Conservation (phyloP, 2,113 vertebrate genomes). For the Mellivora capensis region DNA sequence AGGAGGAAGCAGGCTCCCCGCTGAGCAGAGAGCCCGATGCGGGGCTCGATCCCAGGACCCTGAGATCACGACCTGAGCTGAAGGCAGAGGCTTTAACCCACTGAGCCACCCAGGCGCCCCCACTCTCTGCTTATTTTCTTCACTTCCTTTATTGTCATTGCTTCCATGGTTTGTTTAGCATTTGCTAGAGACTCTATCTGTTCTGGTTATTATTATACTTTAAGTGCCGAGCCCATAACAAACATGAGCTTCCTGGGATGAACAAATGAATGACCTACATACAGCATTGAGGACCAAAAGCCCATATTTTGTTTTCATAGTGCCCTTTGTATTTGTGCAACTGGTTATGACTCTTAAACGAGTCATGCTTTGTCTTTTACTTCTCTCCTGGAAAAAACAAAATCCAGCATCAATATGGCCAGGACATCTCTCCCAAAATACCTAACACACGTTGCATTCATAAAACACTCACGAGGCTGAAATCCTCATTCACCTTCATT, state of each 20-base stretch:
- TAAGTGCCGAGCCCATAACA: background rate
- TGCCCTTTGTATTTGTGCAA: background rate
- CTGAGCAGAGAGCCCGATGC: too few relatives aligned
- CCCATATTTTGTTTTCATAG: background rate
- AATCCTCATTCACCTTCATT: constrained; percentile 1
- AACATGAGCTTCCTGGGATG: too few relatives aligned
- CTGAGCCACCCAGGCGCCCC: too few relatives aligned
- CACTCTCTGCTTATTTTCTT: background rate
- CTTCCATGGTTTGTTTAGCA: background rate
- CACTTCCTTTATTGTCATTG: accelerated
- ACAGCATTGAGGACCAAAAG: accelerated
- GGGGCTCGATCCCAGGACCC: too few relatives aligned
- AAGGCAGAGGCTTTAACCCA: too few relatives aligned
- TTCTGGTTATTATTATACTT: background rate
- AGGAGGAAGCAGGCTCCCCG: too few relatives aligned
- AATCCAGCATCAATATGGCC: background rate
- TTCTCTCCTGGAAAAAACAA: background rate
- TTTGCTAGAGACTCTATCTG: background rate
- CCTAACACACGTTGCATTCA: background rate
- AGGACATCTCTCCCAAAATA: background rate
- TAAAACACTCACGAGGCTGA: background rate
- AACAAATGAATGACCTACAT: accelerated
- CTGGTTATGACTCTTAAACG: background rate
- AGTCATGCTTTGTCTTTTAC: background rate
- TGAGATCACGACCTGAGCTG: too few relatives aligned